A percentile compares a stretch with the other conserved stretches of the same genome.
Evolutionary conservation across 2,888 invertebrate genomes (phyloP).

Genomic region (Spicauda simplicius): DNA sequence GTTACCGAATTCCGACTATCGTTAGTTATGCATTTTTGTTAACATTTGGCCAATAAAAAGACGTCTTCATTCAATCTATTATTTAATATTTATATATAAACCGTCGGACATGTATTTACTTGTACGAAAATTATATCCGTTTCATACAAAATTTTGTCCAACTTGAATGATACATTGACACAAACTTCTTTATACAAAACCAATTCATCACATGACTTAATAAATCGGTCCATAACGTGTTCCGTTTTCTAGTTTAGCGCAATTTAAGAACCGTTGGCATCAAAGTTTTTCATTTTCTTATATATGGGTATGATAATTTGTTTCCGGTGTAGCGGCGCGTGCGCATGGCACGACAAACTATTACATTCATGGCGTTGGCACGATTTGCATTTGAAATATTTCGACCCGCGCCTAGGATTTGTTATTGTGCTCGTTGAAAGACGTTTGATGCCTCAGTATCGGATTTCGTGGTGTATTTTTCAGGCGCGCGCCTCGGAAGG

Average conservation of each 20-base stretch:
- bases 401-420: slow-evolving; percentile 73
- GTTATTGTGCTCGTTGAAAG: slow-evolving; percentile 69
- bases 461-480: slow-evolving; percentile 82
- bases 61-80: not conserved
- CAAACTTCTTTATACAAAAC: slow-evolving; percentile 18
- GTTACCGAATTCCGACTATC: slow-evolving; percentile 23
- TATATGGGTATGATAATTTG: slow-evolving; percentile 83
- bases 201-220: slow-evolving; percentile 40
- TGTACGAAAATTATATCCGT: slow-evolving; percentile 8
- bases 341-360: slow-evolving; percentile 81
- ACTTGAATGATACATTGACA: slow-evolving; percentile 7
- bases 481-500: slow-evolving; percentile 73
- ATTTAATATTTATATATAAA: not conserved
- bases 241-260: slow-evolving; percentile 73
- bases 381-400: slow-evolving; percentile 85
- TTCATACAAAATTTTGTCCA: slow-evolving; percentile 9
- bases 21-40: slow-evolving; percentile 10
- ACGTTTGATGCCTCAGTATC: slow-evolving; percentile 75
- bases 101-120: not conserved
- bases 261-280: slow-evolving; percentile 77
- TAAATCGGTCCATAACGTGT: slow-evolving; percentile 39
- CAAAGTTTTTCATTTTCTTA: slow-evolving; percentile 81
- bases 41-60: not conserved
- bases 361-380: slow-evolving; percentile 82
- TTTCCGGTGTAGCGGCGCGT: slow-evolving; percentile 82